Evolutionary conservation across 2,113 vertebrate species (phyloP).

Genomic region (Cephalopterus ornatus): DNA sequence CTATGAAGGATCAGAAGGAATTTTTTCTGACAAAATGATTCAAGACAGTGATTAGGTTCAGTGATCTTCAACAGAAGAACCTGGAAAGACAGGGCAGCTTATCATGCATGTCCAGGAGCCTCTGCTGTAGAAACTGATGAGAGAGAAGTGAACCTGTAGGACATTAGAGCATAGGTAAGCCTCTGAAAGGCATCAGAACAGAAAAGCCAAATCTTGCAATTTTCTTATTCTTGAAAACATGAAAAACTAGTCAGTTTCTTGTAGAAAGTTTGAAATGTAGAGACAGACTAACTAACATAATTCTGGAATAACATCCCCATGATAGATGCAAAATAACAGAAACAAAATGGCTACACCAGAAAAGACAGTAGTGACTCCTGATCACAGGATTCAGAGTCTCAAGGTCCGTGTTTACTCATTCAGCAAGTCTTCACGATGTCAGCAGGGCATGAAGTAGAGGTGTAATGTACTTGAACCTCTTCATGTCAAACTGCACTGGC

Average conservation of each 20-base stretch:
- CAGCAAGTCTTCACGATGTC: neutral
- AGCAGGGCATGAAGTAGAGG: neutral
- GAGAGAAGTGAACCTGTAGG: neutral
- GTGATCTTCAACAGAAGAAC: neutral
- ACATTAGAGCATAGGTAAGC: neutral
- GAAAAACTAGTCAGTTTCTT: neutral
- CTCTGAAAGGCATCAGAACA: neutral
- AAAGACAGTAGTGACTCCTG: neutral
- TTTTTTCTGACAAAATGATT: neutral
- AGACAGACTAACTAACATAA: neutral
- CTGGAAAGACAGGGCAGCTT: neutral
- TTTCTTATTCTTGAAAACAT: neutral
- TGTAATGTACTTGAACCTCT: neutral
- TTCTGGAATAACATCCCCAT: neutral
- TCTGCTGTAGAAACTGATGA: neutral
- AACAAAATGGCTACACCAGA: neutral
- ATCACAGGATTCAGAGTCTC: neutral
- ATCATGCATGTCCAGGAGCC: neutral
- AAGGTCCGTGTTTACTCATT: neutral
- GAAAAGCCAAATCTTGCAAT: neutral
- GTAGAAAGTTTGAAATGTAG: neutral
- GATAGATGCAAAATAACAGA: neutral
- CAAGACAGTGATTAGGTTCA: neutral
- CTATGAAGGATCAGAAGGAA: neutral
- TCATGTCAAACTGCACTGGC: neutral